phyloP scores from a whole-genome alignment of 2,797 vertebrate species.

The Vultur gryphus region DNA sequence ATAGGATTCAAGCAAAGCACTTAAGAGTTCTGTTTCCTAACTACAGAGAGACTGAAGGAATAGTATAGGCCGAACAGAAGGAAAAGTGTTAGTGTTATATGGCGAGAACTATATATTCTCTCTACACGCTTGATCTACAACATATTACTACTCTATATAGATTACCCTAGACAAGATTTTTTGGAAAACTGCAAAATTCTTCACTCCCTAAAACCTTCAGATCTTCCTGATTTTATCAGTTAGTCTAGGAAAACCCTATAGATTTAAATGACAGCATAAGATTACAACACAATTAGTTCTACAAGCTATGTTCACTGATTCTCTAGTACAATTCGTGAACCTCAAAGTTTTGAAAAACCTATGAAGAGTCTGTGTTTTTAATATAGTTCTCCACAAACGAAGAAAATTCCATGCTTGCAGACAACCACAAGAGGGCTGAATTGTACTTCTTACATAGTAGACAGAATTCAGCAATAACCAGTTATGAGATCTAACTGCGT shows the following conservation, averaged over 20 bases:
- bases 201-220: not conserved
- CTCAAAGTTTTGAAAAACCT: not conserved
- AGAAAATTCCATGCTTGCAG: not conserved
- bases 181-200: not conserved
- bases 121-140: not conserved
- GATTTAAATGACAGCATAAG: not conserved
- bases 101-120: not conserved
- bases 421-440: conserved; percentile 46
- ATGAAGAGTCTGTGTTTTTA: not conserved
- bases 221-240: not conserved
- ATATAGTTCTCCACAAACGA: not conserved
- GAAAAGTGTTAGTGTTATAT: not conserved
- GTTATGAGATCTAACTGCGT: too few species aligned
- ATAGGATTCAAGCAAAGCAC: not conserved
- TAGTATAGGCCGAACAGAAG: not conserved
- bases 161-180: not conserved
- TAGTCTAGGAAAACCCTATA: not conserved
- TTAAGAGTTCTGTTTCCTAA: not conserved
- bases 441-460: not conserved
- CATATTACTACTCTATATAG: not conserved
- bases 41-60: not conserved
- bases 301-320: not conserved
- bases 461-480: not conserved
- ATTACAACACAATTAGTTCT: not conserved
- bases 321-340: not conserved